Base-by-base conservation (phyloP, 2,888 invertebrate genomes). In the Pardosa pseudoannulata region DNA sequence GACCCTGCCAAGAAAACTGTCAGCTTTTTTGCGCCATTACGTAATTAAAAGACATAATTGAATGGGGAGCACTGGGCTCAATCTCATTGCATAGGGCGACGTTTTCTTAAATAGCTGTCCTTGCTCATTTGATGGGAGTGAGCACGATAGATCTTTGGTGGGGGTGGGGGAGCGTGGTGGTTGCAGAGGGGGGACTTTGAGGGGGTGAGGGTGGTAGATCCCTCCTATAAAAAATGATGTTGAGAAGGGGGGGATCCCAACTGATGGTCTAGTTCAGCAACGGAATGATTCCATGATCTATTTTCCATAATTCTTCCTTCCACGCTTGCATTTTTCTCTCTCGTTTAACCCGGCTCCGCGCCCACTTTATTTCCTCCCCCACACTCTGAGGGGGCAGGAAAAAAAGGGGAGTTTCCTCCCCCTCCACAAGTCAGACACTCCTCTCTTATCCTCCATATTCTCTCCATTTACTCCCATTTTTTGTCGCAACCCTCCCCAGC, bases 241-340 rank as follows among this genome's bases (percentile, higher is more conserved):
- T 31, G 74, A 7, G 39, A 36, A 13, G 39, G 31, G 39, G 64
- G 71, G 71, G 36, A 32, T n/a, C 67, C 50, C 83, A 72, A 72
- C 83, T 83, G 78, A 83, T 83, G 83, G 83, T 83, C 78, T 83
- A 83, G 83, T 78, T 83, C 83, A 71, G 83, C 78, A 78, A 78
- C 62, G 78, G 83, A 83, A 83, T 83, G 78, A 83, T 83, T 83
- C 78, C 78, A 83, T 83, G 83, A 83, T 83, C 83, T 83, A 83
- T 83, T 83, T 83, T 83, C 83, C 83, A 83, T 83, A 83, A 83
- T 79, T 86, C 85, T 86, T 79, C 85, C 79, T 56, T 86, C 79
- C 74, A 56, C 85, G 79, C 79, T 74, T 79, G 79, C 79, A 86
- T 79, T 79, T 79, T 86, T 86, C 85, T 79, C 79, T 86, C 85